A percentile compares a stretch with the other conserved stretches of the same genome.
These are phyloP conservation scores for Acanthochromis polyacanthus DNA, from an alignment of 2,113 vertebrate genomes.

Conservation along the genomic window DNA sequence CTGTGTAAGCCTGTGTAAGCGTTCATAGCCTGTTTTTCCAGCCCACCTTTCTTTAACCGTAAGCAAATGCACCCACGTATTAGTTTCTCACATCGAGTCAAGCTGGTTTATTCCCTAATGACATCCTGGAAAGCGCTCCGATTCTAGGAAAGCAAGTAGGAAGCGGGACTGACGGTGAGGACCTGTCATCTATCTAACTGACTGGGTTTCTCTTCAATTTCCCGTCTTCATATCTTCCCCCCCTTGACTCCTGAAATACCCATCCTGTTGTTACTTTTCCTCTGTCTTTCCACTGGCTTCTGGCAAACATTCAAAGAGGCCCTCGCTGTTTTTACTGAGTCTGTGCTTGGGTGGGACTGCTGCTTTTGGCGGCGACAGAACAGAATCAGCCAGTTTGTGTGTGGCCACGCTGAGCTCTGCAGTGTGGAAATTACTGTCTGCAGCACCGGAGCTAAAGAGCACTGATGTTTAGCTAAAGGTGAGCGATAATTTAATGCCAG, in stretches of 20 bases:
- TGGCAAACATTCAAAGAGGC: slow-evolving; percentile 27
- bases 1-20: slow-evolving; percentile 12
- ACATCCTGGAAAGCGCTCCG: slow-evolving; percentile 3
- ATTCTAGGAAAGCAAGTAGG: slow-evolving; percentile 20
- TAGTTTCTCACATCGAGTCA: background rate
- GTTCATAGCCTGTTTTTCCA: slow-evolving; percentile 6
- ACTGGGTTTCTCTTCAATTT: background rate
- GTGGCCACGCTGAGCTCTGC: slow-evolving; percentile 1
- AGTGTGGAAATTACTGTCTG: background rate
- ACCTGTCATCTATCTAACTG: background rate
- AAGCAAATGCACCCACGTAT: background rate
- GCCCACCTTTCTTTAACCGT: background rate
- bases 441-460: background rate
- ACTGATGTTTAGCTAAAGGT: slow-evolving; percentile 13
- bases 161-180: slow-evolving; percentile 5
- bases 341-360: slow-evolving; percentile 29
- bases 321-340: slow-evolving; percentile 18
- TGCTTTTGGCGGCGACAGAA: slow-evolving; percentile 14
- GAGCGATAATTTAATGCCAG: background rate
- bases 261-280: slow-evolving; percentile 15
- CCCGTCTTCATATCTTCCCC: background rate
- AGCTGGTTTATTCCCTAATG: slow-evolving; percentile 9
- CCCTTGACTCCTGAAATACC: background rate
- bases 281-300: slow-evolving; percentile 19
- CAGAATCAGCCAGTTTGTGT: slow-evolving; percentile 16